Evolutionary conservation across 2,113 vertebrate species (phyloP).

Genomic region (Mionectes macconnelli): DNA sequence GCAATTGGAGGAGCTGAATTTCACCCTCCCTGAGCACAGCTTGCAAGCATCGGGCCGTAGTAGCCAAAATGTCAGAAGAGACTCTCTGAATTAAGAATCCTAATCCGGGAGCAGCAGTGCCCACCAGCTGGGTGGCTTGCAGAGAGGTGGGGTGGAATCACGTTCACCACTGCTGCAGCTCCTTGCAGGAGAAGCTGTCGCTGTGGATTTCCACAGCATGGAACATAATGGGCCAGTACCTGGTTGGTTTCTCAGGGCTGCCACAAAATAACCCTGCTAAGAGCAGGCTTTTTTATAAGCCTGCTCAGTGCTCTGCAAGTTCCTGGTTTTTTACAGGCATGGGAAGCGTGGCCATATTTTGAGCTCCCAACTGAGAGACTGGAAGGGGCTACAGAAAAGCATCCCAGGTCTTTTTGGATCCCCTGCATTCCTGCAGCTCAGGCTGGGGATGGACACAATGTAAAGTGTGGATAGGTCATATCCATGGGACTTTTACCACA

Average conservation of each 20-base stretch:
- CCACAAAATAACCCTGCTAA: not conserved
- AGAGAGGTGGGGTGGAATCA: not conserved
- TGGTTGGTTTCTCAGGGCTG: not conserved
- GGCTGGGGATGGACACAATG: not conserved
- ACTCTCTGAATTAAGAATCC: not conserved
- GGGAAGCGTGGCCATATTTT: not conserved
- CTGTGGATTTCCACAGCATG: not conserved
- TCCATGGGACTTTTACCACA: not conserved
- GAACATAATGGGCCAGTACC: fast-evolving
- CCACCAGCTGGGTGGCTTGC: not conserved
- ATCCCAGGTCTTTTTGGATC: not conserved
- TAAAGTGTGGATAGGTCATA: not conserved
- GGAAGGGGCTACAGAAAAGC: not conserved
- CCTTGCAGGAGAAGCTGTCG: not conserved
- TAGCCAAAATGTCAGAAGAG: slow-evolving; percentile 31
- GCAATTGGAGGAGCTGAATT: not conserved
- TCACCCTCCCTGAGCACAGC: slow-evolving; percentile 14
- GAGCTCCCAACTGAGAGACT: fast-evolving
- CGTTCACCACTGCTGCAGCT: not conserved
- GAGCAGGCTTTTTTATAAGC: not conserved
- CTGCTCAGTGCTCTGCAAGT: not conserved
- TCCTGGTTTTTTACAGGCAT: not conserved
- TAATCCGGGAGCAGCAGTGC: not conserved
- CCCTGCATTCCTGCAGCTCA: not conserved
- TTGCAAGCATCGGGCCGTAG: not conserved